Evolutionary conservation across 2,797 vertebrate species (phyloP).

Genomic region (Catamblyrhynchus diadema): DNA sequence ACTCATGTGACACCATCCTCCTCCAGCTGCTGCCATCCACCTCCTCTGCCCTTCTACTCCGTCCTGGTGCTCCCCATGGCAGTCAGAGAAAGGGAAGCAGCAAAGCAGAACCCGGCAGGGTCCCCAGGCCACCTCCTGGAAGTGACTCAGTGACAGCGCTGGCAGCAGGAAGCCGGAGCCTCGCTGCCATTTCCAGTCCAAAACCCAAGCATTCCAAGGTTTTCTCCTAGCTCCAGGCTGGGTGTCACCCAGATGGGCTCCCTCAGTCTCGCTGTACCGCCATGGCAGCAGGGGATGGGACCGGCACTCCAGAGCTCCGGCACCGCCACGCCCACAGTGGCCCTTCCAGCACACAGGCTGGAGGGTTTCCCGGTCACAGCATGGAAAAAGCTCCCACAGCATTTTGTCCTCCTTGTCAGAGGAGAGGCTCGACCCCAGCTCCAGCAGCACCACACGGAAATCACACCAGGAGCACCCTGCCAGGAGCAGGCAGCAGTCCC

Average conservation of each 20-base stretch:
- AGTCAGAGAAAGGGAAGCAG: not conserved
- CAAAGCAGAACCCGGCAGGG: not conserved
- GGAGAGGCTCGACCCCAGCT: not conserved
- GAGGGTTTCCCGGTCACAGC: not conserved
- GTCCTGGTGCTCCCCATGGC: rapidly evolving
- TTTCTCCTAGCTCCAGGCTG: not conserved
- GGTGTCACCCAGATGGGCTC: not conserved
- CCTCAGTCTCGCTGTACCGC: rapidly evolving
- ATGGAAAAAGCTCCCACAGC: rapidly evolving
- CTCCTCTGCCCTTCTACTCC: not conserved
- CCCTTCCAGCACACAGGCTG: not conserved
- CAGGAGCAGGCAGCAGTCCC: not conserved
- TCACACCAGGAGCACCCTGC: not conserved
- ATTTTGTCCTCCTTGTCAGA: not conserved
- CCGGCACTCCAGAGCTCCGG: rapidly evolving
- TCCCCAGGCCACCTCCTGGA: not conserved
- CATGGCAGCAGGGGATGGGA: rapidly evolving
- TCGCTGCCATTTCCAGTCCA: rapidly evolving
- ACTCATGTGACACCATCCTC: not conserved
- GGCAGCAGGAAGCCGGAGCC: not conserved
- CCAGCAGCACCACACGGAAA: not conserved
- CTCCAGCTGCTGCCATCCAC: not conserved
- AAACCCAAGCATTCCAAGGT: not conserved
- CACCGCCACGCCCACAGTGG: rapidly evolving
- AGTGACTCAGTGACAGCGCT: not conserved